These are phyloP conservation scores for Oncorhynchus masou DNA, from an alignment of 2,113 vertebrate species.

Conservation along the genomic window DNA sequence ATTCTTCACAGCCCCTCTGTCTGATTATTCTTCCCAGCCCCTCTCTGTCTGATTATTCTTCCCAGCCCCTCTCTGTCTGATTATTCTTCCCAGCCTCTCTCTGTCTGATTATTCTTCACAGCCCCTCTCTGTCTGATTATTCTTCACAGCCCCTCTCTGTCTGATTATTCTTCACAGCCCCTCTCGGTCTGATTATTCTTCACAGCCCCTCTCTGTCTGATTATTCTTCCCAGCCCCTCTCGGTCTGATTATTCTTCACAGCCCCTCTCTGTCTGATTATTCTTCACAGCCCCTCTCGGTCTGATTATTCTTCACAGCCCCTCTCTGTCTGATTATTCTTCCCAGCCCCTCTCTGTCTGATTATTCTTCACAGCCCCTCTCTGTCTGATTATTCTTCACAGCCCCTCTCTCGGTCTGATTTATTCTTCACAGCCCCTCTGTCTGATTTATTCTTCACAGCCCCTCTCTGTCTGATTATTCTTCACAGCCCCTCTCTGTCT, in stretches of 20 bases:
- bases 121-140: too few relatives aligned
- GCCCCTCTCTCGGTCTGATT: background rate
- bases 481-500: background rate
- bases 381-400: background rate
- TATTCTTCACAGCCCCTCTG: background rate
- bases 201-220: background rate
- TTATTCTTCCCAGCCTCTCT: background rate
- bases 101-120: background rate
- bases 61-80: background rate
- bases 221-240: background rate
- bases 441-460: background rate
- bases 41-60: background rate
- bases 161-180: background rate
- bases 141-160: background rate
- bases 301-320: background rate
- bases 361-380: background rate
- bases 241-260: background rate
- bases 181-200: background rate
- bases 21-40: background rate
- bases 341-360: background rate
- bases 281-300: background rate
- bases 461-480: background rate
- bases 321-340: background rate
- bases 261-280: background rate
- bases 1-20: background rate